Evolutionary conservation across 2,797 vertebrate genomes (phyloP).

Genomic region (Prunella strophiata): DNA sequence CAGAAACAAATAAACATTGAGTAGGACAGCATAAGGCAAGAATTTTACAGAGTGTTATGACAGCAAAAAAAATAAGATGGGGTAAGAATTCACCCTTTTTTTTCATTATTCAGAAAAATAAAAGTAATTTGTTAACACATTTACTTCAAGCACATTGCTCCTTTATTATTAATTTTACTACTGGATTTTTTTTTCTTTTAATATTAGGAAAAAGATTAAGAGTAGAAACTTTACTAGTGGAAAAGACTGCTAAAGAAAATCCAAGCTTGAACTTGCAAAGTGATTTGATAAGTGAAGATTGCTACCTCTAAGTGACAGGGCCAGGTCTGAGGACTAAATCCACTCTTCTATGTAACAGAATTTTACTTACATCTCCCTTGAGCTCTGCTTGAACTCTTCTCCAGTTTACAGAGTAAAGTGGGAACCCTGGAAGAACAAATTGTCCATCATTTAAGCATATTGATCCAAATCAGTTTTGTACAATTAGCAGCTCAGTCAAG

Average conservation of each 20-base stretch:
- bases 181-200: neutral
- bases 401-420: neutral
- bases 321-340: neutral
- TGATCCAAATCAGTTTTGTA: constrained; percentile 27
- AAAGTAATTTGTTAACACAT: neutral
- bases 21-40: neutral
- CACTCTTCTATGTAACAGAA: neutral
- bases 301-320: neutral
- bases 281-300: neutral
- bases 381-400: neutral
- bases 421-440: constrained; percentile 1
- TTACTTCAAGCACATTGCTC: neutral
- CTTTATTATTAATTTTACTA: neutral
- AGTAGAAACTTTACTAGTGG: neutral
- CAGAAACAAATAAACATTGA: neutral
- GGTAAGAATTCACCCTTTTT: neutral
- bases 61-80: neutral
- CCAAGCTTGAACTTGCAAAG: neutral
- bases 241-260: neutral
- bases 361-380: neutral
- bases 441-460: constrained; percentile 26
- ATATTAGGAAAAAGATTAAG: neutral
- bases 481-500: constrained; percentile 9
- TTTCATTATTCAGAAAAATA: neutral
- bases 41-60: neutral